phyloP scores from a whole-genome alignment of 1,140 invertebrate genomes.

The Oryzaephilus surinamensis region DNA sequence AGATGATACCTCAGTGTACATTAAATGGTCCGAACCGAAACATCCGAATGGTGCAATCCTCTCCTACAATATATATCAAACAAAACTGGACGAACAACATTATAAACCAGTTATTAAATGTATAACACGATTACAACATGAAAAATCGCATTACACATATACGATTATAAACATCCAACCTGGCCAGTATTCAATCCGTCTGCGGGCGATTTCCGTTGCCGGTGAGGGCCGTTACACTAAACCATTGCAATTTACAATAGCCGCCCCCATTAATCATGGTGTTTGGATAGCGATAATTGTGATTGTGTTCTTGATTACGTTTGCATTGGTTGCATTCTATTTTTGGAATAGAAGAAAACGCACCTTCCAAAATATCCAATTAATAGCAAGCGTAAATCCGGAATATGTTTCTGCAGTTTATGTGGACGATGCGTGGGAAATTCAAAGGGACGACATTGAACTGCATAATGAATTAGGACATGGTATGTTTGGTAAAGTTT shows the following conservation, averaged over 20 bases:
- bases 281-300: constrained; percentile 27
- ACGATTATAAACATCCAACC: constrained; percentile 39
- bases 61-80: constrained; percentile 48
- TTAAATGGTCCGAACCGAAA: constrained; percentile 49
- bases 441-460: constrained; percentile 70
- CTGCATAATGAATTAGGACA: constrained; percentile 73
- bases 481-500: constrained; percentile 89
- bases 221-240: constrained; percentile 28
- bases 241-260: constrained; percentile 13
- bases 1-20: constrained; percentile 30
- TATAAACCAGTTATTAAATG: constrained; percentile 9
- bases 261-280: neutral
- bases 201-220: constrained; percentile 52
- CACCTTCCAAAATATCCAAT: constrained; percentile 38
- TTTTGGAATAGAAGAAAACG: constrained; percentile 15
- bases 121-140: constrained; percentile 7
- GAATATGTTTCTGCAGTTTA: constrained; percentile 68
- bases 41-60: constrained; percentile 53
- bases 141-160: constrained; percentile 11
- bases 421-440: constrained; percentile 91
- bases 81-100: constrained; percentile 28
- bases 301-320: constrained; percentile 28
- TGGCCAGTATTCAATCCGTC: constrained; percentile 51
- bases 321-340: constrained; percentile 24
- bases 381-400: constrained; percentile 67